Evolutionary conservation across 2,797 vertebrate genomes (phyloP).

Genomic region (Hippopotamyrus pictus): DNA sequence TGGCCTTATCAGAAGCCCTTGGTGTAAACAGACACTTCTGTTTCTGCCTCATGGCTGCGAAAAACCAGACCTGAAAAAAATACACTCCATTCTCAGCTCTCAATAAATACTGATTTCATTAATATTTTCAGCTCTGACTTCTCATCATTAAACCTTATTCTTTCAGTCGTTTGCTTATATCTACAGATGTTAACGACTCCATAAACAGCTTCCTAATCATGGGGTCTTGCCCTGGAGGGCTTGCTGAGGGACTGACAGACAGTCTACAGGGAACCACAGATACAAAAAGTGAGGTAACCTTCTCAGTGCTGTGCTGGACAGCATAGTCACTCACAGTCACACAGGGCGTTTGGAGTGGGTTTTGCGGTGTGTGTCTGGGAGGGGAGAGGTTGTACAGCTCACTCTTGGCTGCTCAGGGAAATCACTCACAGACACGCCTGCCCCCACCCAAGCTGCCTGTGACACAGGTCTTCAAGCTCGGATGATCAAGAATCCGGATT

Average conservation of each 20-base stretch:
- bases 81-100: background rate
- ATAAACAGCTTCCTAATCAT: background rate
- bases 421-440: background rate
- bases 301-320: background rate
- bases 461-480: background rate
- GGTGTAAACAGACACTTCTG: background rate
- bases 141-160: background rate
- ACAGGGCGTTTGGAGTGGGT: background rate
- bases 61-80: background rate
- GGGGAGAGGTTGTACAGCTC: background rate
- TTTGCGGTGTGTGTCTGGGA: background rate
- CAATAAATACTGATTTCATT: background rate
- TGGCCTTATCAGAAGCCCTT: background rate
- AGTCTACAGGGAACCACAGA: background rate
- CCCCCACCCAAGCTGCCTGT: background rate
- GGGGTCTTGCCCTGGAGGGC: background rate
- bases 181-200: background rate
- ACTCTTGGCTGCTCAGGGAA: background rate
- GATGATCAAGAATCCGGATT: slow-evolving; percentile 15
- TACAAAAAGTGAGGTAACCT: background rate
- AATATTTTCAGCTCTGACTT: background rate
- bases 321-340: background rate
- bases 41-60: background rate
- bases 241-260: background rate
- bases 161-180: background rate